Base-by-base conservation (phyloP, 2,113 vertebrate genomes). In the Podarcis cretensis region DNA sequence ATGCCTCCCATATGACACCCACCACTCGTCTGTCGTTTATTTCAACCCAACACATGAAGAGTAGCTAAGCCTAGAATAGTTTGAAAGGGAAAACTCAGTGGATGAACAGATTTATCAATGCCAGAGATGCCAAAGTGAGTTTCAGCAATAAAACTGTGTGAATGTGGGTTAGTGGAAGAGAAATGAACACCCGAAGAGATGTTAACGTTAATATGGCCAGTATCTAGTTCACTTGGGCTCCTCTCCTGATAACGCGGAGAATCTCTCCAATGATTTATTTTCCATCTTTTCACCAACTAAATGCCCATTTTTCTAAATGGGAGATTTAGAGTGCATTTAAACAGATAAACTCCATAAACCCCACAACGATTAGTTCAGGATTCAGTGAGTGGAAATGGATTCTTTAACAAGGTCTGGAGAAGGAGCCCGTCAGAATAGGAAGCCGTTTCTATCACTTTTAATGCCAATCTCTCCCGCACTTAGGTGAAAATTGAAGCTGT, bases 241-340 rank as follows among this genome's bases (percentile, higher is more conserved):
- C 1, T 2, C 84, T 88, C 40, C 43, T 25, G 14, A 66, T 65
- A 83, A 93, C 81, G 48, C 0, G 40, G 37, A 86, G 80, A 91
- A 87, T 32, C 0, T 0, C 1, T 89, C 0, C 4, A 54, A 85
- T 90, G 75, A 65, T 92, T 83, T 89, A 63, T 85, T 89, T 91
- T 37, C 14, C 86, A 57, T 85, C 37, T 89, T 87, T 88, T 69
- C n/a, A 4, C 84, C 59, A 89, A 83, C 1, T 35, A 76, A 91
- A 73, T 43, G 16, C 0, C 4, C 79, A 1, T 1, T 91, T 90
- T 91, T 85, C 78, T 89, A 25, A 69, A 88, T 81, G 35, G 1
- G 71, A 80, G 59, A 87, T 93, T 89, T 93, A 65, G 32, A 85
- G 2, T 85, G 69, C n/a, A 81, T 92, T 93, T 94, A 89, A 90